Evolutionary conservation across 2,797 vertebrate genomes (phyloP).

Genomic region (Enteromius trimaculatus): DNA sequence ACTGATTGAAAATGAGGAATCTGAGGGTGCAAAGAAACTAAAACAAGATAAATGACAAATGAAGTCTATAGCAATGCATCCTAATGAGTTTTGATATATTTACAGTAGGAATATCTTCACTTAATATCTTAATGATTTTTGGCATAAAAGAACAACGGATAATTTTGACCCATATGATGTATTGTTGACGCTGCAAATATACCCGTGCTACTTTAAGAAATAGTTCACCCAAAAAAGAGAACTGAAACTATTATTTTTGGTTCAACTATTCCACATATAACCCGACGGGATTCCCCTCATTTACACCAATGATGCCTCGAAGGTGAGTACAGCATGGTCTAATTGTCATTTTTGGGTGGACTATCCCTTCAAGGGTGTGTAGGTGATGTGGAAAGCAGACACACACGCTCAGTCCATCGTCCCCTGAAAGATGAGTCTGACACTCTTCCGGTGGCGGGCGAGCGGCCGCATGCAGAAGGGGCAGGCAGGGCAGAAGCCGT

Average conservation of each 20-base stretch:
- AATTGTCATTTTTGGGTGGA: not conserved
- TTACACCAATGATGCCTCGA: not conserved
- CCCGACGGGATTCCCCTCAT: not conserved
- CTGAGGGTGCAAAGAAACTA: no score
- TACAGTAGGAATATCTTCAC: no score
- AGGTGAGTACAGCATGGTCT: not conserved
- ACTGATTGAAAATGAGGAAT: no score
- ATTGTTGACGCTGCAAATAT: not conserved
- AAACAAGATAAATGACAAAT: no score
- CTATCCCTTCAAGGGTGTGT: not conserved
- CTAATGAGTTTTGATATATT: no score
- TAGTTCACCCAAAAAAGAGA: no score
- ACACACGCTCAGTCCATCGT: conserved; percentile 82
- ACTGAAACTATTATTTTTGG: no score
- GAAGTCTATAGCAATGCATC: no score
- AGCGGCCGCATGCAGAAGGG: conserved; percentile 94
- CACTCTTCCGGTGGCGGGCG: conserved; percentile 80
- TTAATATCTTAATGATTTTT: no score
- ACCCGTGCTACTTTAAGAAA: not conserved
- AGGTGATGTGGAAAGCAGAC: not conserved
- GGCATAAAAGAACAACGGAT: no score
- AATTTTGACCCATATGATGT: not conserved
- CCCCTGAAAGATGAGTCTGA: conserved; percentile 95
- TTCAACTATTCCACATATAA: not conserved
- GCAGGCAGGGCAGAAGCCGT: conserved; percentile 90